Evolutionary conservation across 2,888 invertebrate genomes (phyloP).

Genomic region (Erebia palarica): DNA sequence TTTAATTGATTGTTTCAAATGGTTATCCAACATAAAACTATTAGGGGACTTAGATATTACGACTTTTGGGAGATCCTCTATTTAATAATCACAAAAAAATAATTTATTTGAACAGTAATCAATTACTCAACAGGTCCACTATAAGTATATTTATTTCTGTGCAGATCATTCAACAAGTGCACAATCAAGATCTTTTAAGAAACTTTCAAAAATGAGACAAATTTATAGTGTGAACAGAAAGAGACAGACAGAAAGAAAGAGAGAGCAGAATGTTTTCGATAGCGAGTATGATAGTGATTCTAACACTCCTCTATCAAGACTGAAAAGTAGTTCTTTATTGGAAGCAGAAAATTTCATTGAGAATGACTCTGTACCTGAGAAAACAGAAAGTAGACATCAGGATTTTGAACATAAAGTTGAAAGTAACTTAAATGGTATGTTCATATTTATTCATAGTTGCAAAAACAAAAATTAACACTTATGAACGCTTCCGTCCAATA

Average conservation of each 20-base stretch:
- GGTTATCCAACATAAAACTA: too few species aligned
- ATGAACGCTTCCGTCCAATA: too few species aligned
- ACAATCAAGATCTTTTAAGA: conserved; percentile 10
- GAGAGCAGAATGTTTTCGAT: conserved; percentile 24
- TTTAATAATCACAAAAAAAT: too few species aligned
- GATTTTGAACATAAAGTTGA: conserved; percentile 2
- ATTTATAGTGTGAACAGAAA: conserved; percentile 38
- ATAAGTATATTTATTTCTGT: background rate
- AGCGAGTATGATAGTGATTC: conserved; percentile 49
- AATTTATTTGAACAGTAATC: too few species aligned
- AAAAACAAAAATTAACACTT: too few species aligned
- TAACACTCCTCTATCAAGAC: conserved; percentile 52
- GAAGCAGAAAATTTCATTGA: background rate
- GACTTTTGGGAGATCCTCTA: too few species aligned
- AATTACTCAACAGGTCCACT: too few species aligned
- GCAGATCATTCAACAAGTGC: conserved; percentile 10
- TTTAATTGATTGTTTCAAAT: too few species aligned
- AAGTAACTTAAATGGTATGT: conserved; percentile 12
- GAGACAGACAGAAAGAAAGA: conserved; percentile 21
- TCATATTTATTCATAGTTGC: background rate
- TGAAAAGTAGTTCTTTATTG: conserved; percentile 25
- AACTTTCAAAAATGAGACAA: background rate
- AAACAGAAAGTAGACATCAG: conserved; percentile 37
- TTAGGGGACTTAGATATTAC: too few species aligned
- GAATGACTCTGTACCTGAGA: background rate